phyloP scores from a whole-genome alignment of 1,140 invertebrate genomes.

The Bombus turneri region DNA sequence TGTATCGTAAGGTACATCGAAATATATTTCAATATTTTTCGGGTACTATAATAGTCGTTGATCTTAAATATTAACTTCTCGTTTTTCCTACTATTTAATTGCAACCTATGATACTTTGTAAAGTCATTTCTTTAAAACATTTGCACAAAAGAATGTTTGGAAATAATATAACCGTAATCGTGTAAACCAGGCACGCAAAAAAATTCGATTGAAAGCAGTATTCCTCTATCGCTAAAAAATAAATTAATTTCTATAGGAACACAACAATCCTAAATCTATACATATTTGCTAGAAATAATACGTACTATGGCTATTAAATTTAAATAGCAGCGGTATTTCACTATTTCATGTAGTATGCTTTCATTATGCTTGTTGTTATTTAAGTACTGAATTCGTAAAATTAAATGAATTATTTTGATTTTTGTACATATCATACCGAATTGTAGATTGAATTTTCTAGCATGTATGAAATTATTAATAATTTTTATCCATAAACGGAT shows the following conservation, averaged over 20 bases:
- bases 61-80: neutral
- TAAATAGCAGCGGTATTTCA: neutral
- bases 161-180: constrained; percentile 1
- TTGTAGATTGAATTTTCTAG: neutral
- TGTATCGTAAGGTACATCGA: neutral
- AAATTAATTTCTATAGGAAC: constrained; percentile 59
- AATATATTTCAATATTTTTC: neutral
- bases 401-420: neutral
- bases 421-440: neutral
- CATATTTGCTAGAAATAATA: constrained; percentile 9
- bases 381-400: no score
- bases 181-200: constrained; percentile 7
- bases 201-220: constrained; percentile 2
- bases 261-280: constrained; percentile 19
- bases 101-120: neutral
- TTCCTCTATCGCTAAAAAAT: constrained; percentile 25
- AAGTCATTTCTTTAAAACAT: constrained; percentile 16
- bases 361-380: neutral
- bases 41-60: neutral
- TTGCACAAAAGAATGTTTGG: neutral
- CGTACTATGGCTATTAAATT: neutral
- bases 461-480: neutral
- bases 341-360: neutral
- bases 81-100: neutral
- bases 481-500: neutral